Base-by-base conservation (phyloP, 2,888 invertebrate genomes). In the Cerastis rubricosa region DNA sequence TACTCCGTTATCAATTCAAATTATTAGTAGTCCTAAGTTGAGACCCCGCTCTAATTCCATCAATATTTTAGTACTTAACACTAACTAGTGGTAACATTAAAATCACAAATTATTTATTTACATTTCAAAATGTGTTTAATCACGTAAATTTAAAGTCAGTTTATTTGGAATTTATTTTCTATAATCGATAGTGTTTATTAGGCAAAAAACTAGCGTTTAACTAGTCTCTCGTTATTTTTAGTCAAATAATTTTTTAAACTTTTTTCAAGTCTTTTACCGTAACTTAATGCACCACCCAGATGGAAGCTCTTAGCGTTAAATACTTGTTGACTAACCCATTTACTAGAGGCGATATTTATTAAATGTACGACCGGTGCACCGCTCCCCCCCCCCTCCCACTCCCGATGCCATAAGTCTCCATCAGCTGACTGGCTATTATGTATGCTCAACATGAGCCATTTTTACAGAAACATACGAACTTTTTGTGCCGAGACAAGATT, bases 21-120 rank as follows among this genome's bases (percentile, higher is more conserved):
- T 66, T 71, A 43, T 35, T 29, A 35, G 3, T 57, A 72, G 19
- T 70, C 12, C 29, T 54, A n/a, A 8, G n/a, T 63, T 64, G 63
- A 49, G 25, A 59, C n/a, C 51, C 35, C 54, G 3, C 43, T 61
- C 35, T 64, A 70, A 45, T 14, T 19, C 22, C 19, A 25, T 14
- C 1, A 59, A 17, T 49, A 61, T 54, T 43, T 76, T 29, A 51
- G 43, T 65, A n/a, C n/a, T n/a, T n/a, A 35, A n/a, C 47, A 51
- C 51, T 63, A 73, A 67, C 25, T 14, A 40, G 45, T n/a, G n/a
- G n/a, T 63, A 70, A 81, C 57, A 57, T 73, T 57, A n/a, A 47
- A 80, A 51, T 71, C 22, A 76, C 35, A 67, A 67, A 71, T 71
- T 45, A 19, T 29, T 57, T 68, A 74, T 14, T 25, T 25, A 65